These are phyloP conservation scores for Cataglyphis rosenhaueri DNA, from an alignment of 2,888 invertebrate species.

Conservation along the genomic window DNA sequence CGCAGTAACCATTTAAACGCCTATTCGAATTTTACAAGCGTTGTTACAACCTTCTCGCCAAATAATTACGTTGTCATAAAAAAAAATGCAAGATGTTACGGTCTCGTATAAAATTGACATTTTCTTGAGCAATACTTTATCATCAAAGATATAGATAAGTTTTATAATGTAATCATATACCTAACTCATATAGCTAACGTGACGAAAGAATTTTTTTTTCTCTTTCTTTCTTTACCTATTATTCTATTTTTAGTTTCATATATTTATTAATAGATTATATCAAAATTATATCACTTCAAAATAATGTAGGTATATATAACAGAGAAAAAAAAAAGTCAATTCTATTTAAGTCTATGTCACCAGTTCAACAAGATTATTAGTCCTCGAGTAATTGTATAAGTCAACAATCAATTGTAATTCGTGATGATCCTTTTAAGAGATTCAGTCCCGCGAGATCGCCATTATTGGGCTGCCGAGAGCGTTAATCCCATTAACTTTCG, in stretches of 20 bases:
- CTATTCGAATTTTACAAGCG: constrained; percentile 45
- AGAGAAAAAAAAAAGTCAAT: background rate
- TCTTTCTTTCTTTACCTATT: background rate
- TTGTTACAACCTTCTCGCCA: constrained; percentile 12
- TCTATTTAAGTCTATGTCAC: background rate
- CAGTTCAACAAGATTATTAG: constrained; percentile 23
- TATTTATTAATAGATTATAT: background rate
- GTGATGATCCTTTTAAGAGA: constrained; percentile 20
- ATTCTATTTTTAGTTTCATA: background rate
- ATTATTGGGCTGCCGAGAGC: constrained; percentile 22
- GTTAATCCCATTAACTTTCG: constrained; percentile 78
- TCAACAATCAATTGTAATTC: constrained; percentile 20
- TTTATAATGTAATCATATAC: background rate
- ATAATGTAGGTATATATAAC: background rate
- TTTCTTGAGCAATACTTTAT: background rate
- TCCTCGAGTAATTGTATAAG: background rate
- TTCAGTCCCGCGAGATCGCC: constrained; percentile 54
- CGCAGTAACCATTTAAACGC: constrained; percentile 39
- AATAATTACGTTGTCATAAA: constrained; percentile 46
- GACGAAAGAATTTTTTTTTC: background rate
- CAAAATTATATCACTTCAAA: background rate
- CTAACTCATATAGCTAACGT: background rate
- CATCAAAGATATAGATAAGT: background rate
- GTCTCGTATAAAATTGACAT: background rate
- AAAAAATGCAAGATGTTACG: background rate